Base-by-base conservation (phyloP, 2,113 vertebrate genomes). In the Pipra filicauda region DNA sequence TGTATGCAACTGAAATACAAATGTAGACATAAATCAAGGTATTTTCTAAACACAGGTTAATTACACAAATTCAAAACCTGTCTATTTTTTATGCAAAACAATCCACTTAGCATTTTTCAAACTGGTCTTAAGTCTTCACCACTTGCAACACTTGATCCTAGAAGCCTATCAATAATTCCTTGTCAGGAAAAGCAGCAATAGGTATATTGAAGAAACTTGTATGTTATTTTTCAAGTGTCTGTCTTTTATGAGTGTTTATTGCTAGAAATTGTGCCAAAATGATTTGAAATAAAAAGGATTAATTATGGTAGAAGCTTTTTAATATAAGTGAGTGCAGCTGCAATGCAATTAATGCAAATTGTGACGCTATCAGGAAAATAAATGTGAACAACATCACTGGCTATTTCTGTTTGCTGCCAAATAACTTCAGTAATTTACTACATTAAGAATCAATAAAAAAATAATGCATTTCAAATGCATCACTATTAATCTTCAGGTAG, bases 401-500 rank as follows among this genome's bases (percentile, higher is more conserved):
- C 98, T 98, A 98, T 97, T 98, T 98, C 98, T 99, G 98, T 98
- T 99, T 98, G 98, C 98, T 99, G 99, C 99, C 99, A 99, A 99
- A 98, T 98, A 98, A 99, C 99, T 98, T 98, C 97, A 97, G 98
- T 99, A 99, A 99, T 99, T 99, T 99, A 99, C 99, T 99, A 98
- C 99, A 99, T 99, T 99, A 99, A 99, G 98, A 99, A 99, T 99
- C 99, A 98, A 99, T 99, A 99, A 99, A 99, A 98, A 99, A 99
- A 99, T 99, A 99, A 99, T 99, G 99, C 98, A 98, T 99, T 99
- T 98, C 98, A 98, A 99, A 99, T 98, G 98, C 98, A 99, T 97
- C 98, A 97, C 98, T 98, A 99, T 99, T 98, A 98, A 99, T 98
- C 98, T 98, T 97, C 95, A 97, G 97, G 98, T 96, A 97, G 95